Conservation (phyloP, 2,797 vertebrate genomes). For the Muscicapa striata region DNA sequence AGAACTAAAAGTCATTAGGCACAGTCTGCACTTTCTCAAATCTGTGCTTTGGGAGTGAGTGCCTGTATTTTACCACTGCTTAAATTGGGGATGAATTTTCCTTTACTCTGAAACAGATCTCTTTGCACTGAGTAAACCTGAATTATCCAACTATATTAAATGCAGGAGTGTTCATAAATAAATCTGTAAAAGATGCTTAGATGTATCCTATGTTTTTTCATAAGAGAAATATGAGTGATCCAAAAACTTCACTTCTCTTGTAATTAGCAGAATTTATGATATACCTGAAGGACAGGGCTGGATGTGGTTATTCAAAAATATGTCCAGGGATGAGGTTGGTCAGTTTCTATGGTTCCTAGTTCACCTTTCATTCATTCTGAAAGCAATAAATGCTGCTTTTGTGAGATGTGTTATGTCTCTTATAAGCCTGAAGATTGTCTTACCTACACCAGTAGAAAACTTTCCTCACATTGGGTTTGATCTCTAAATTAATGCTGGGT, state of each 20-base stretch:
- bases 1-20: conserved; percentile 64
- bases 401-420: not conserved
- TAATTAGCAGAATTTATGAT: not conserved
- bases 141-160: conserved; percentile 7
- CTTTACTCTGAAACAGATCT: conserved; percentile 50
- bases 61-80: conserved; percentile 45
- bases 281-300: not conserved
- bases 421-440: not conserved
- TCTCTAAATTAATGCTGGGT: not conserved
- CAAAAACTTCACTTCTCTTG: not conserved
- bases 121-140: conserved; percentile 24
- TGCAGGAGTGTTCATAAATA: conserved; percentile 4
- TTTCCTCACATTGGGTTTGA: not conserved
- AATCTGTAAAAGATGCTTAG: not conserved
- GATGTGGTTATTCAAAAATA: not conserved
- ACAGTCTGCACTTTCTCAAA: conserved; percentile 66
- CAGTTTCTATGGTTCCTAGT: not conserved
- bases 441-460: not conserved
- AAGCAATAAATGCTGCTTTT: not conserved
- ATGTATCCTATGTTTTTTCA: not conserved
- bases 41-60: conserved; percentile 26
- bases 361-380: not conserved
- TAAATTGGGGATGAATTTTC: conserved; percentile 41
- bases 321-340: not conserved
- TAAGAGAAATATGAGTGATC: not conserved